A percentile compares a stretch with the other conserved stretches of the same genome.
Evolutionary conservation across 2,888 invertebrate species (phyloP).

Genomic region (Conomelus anceps): DNA sequence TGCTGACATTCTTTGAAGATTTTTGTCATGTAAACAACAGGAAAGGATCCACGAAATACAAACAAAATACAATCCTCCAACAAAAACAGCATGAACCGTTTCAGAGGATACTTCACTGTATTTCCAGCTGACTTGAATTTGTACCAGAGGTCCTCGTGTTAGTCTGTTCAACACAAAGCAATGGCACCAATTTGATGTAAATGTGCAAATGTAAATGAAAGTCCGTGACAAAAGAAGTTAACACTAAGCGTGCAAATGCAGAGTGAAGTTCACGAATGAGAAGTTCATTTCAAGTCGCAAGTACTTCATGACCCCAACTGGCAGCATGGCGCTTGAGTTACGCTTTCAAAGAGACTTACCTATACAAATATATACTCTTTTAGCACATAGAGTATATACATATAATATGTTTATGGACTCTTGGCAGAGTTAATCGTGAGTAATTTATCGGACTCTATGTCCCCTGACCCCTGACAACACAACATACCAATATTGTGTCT

Average conservation of each 20-base stretch:
- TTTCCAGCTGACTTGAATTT: neutral
- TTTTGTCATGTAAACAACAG: too few species aligned
- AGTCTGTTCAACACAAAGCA: neutral
- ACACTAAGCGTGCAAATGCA: neutral
- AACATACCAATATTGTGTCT: neutral
- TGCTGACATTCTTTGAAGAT: too few species aligned
- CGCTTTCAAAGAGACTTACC: too few species aligned
- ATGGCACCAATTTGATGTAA: neutral
- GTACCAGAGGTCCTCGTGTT: neutral
- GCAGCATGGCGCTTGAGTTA: too few species aligned
- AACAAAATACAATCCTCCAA: too few species aligned
- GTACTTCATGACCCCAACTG: neutral
- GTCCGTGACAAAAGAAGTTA: neutral
- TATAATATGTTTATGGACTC: too few species aligned
- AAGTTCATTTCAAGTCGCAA: neutral
- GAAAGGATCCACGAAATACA: too few species aligned
- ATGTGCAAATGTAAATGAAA: neutral
- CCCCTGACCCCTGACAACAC: neutral
- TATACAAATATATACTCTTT: too few species aligned
- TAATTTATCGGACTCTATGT: neutral
- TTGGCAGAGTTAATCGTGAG: neutral
- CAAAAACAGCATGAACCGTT: neutral
- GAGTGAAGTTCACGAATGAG: neutral
- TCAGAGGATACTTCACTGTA: neutral
- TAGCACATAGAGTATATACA: too few species aligned